Evolutionary conservation across 1,140 invertebrate species (phyloP).

Genomic region (Danaus plexippus): DNA sequence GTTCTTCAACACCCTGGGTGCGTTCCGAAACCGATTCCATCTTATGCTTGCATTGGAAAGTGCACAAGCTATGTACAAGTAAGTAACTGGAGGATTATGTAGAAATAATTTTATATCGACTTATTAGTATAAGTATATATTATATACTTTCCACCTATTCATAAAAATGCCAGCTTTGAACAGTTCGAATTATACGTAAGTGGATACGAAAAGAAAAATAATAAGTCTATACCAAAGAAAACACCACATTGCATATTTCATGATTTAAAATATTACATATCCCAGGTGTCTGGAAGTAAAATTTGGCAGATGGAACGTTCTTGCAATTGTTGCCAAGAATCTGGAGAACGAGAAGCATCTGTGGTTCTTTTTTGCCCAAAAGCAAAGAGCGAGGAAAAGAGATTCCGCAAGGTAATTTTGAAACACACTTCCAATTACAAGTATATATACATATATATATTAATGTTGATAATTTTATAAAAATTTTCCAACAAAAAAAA

Average conservation of each 20-base stretch:
- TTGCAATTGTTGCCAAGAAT: constrained; percentile 95
- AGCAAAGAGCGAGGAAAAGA: constrained; percentile 86
- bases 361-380: constrained; percentile 92
- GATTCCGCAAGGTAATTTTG: constrained; percentile 83
- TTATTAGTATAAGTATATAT: background rate
- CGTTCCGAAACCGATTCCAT: constrained; percentile 93
- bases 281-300: constrained; percentile 93
- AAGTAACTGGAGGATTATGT: constrained; percentile 19
- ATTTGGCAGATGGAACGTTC: constrained; percentile 97
- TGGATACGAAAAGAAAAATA: too few relatives aligned
- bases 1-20: constrained; percentile 93
- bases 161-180: too few relatives aligned
- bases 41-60: constrained; percentile 91
- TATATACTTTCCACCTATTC: too few relatives aligned
- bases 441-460: too few relatives aligned
- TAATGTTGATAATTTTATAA: background rate
- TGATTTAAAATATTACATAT: background rate
- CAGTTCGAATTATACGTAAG: too few relatives aligned
- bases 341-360: constrained; percentile 90
- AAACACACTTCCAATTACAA: background rate
- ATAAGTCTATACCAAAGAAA: too few relatives aligned
- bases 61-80: constrained; percentile 95
- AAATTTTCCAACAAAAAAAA: background rate
- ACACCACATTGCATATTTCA: too few relatives aligned
- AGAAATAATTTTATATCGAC: constrained; percentile 1